Conservation (phyloP, 1,140 invertebrate species). For the Polyergus mexicanus region DNA sequence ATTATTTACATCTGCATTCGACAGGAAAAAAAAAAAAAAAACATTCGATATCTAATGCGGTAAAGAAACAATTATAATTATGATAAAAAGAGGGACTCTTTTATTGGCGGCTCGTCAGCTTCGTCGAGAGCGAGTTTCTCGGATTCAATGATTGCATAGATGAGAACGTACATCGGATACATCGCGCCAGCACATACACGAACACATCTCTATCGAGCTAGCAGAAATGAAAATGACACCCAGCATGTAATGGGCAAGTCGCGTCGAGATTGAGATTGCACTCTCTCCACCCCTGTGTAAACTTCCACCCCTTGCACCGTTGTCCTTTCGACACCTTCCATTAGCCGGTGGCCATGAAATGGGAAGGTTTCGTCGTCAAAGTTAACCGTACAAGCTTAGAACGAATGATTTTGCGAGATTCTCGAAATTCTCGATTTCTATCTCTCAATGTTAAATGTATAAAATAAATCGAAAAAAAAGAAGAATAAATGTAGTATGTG, state of each 20-base stretch:
- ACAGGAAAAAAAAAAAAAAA: background rate
- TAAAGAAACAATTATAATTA: background rate
- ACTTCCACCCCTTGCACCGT: conserved; percentile 72
- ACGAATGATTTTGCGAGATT: conserved; percentile 33
- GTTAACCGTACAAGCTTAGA: conserved; percentile 60
- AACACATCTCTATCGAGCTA: conserved; percentile 41
- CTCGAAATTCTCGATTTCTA: conserved; percentile 10
- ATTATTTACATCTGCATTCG: background rate
- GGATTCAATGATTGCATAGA: conserved; percentile 43
- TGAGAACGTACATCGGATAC: conserved; percentile 36
- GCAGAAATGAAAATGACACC: conserved; percentile 75
- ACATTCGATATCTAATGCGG: background rate
- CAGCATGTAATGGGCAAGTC: conserved; percentile 61
- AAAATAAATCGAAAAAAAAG: background rate
- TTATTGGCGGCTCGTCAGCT: background rate
- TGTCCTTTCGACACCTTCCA: conserved; percentile 78
- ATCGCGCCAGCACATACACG: conserved; percentile 42
- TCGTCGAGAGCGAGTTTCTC: conserved; percentile 9
- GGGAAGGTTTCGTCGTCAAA: conserved; percentile 70
- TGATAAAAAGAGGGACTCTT: background rate
- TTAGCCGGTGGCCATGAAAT: conserved; percentile 73
- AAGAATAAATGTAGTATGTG: background rate
- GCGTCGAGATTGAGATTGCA: conserved; percentile 71
- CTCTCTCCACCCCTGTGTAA: conserved; percentile 67
- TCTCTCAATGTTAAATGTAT: background rate